Evolutionary conservation across 2,888 invertebrate genomes (phyloP).

Genomic region (Zhengitettix transpicula): DNA sequence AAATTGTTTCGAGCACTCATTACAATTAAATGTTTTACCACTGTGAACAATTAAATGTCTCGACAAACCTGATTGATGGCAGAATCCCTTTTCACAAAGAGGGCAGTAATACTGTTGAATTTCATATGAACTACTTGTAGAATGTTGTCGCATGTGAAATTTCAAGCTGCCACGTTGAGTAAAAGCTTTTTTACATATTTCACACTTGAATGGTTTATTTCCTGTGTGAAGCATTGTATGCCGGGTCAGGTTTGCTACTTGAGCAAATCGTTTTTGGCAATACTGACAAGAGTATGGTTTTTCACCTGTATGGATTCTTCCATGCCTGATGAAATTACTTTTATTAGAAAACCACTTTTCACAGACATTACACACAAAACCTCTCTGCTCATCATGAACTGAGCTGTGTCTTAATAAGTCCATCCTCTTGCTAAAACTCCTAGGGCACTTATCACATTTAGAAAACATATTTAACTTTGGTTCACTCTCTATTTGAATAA

Average conservation of each 20-base stretch:
- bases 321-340: conserved; percentile 50
- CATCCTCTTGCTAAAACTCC: conserved; percentile 40
- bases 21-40: conserved; percentile 45
- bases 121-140: conserved; percentile 34
- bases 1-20: conserved; percentile 46
- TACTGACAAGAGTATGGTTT: conserved; percentile 34
- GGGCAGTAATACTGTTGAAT: conserved; percentile 48
- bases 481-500: too few species aligned
- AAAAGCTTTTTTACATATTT: conserved; percentile 47
- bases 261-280: conserved; percentile 50
- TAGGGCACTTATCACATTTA: conserved; percentile 43
- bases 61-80: conserved; percentile 44
- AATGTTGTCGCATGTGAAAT: conserved; percentile 43
- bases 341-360: conserved; percentile 49
- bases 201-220: conserved; percentile 48
- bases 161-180: conserved; percentile 52
- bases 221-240: conserved; percentile 42
- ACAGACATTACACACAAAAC: conserved; percentile 31
- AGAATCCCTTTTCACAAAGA: conserved; percentile 44
- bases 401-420: conserved; percentile 43
- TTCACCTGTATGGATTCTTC: conserved; percentile 48
- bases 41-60: conserved; percentile 47
- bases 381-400: conserved; percentile 36
- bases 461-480: conserved; percentile 20
- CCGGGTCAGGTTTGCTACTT: conserved; percentile 48